These are phyloP conservation scores for Apamea epomidion DNA, from an alignment of 2,888 invertebrate genomes.

Conservation along the genomic window DNA sequence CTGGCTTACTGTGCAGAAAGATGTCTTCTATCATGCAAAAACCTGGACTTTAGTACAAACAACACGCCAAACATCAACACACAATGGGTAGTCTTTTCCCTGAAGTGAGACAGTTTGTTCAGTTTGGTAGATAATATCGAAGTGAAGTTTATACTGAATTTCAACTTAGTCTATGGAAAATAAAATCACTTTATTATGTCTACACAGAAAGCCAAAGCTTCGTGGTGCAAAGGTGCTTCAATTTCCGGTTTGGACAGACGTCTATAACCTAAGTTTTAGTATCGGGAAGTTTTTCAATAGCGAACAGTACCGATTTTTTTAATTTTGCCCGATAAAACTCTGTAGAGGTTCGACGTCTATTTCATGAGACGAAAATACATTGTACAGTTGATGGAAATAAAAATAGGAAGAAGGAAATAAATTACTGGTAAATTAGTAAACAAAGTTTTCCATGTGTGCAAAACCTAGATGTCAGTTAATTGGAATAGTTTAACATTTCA, in stretches of 20 bases:
- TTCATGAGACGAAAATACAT: background rate
- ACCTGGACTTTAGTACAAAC: too few relatives aligned
- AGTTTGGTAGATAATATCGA: background rate
- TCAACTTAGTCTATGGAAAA: background rate
- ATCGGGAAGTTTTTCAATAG: conserved; percentile 2
- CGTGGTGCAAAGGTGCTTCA: background rate
- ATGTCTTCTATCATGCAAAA: too few relatives aligned
- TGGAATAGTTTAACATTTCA: background rate
- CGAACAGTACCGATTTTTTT: background rate
- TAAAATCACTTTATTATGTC: background rate
- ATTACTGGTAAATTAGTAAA: background rate
- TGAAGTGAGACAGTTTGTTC: background rate
- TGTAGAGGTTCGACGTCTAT: background rate
- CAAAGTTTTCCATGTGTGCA: background rate
- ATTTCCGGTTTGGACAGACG: background rate
- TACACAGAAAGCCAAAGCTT: background rate
- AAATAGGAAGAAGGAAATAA: background rate
- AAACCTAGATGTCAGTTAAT: background rate
- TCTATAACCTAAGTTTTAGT: conserved; percentile 9
- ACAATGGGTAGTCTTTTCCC: background rate
- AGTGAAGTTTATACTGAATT: background rate
- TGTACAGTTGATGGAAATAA: background rate
- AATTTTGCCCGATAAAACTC: background rate
- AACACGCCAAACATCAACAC: background rate
- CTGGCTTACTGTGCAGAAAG: background rate